phyloP scores from a whole-genome alignment of 2,888 invertebrate genomes.

The Thera obeliscata region DNA sequence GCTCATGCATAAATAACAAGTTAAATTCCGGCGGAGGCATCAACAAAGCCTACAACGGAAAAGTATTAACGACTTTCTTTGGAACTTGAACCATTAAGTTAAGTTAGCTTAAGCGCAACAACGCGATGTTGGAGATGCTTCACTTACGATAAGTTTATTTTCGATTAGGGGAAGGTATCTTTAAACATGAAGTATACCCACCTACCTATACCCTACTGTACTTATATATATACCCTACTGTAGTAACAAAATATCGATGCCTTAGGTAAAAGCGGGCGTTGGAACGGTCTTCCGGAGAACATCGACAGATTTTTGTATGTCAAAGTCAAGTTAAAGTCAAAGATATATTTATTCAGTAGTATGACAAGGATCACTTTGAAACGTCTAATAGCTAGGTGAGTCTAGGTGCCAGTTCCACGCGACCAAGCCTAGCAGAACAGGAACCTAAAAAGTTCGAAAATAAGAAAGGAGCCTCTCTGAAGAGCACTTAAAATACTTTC shows the following conservation, averaged over 20 bases:
- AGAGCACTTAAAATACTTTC: too few relatives aligned
- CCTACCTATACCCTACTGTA: too few relatives aligned
- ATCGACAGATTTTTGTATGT: too few relatives aligned
- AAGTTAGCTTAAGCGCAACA: conserved; percentile 50
- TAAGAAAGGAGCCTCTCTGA: too few relatives aligned
- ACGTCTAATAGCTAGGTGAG: too few relatives aligned
- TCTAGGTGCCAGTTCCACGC: too few relatives aligned
- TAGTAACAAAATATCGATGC: neutral
- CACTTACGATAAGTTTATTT: conserved; percentile 46
- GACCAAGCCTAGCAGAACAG: too few relatives aligned
- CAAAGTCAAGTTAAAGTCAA: too few relatives aligned
- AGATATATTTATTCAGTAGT: too few relatives aligned
- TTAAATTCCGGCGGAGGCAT: conserved; percentile 32
- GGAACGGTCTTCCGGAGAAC: neutral
- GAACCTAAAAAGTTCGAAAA: too few relatives aligned
- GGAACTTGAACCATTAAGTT: conserved; percentile 53
- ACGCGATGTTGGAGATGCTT: conserved; percentile 50
- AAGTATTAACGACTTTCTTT: conserved; percentile 47
- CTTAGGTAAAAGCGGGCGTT: neutral
- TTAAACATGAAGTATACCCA: neutral
- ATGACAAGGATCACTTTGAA: too few relatives aligned
- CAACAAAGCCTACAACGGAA: conserved; percentile 40
- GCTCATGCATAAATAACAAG: conserved; percentile 43
- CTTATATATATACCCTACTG: too few relatives aligned
- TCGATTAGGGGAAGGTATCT: conserved; percentile 38